Base-by-base conservation (phyloP, 1,140 invertebrate genomes). In the Drosophila oshimai region DNA sequence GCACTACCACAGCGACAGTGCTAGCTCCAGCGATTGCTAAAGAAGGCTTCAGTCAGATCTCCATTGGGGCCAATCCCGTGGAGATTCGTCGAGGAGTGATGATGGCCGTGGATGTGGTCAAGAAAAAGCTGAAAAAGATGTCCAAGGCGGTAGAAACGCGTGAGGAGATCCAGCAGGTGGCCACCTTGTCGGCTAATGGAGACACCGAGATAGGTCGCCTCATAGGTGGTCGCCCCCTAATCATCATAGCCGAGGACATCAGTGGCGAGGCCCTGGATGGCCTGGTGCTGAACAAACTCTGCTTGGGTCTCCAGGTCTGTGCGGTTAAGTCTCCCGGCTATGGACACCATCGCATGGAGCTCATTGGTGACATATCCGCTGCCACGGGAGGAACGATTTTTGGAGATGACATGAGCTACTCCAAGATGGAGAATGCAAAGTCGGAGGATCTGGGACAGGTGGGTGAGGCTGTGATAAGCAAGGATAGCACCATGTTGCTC, bases 281-380 rank as follows among this genome's bases (percentile, higher is more conserved):
- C 2, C 92, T 99, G 13, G 98, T 99, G 41, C 95, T 99, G 0
- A 99, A 99, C 90, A 95, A 96, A 89, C 92, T 99, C 17, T 99
- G 99, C 91, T 97, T 99, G 89, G 98, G 97, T 3, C 94, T 99
- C 4, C 97, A 98, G 93, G 97, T 99, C 1, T 98, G 96, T 60
- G 99, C 99, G 41, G 98, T 99, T 0, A 99, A 99, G 91, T 98
- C 99, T 7, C 99, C 99, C 67, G 98, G 99, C 22, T 99, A 99
- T 91, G 99, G 99, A 46, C 98, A 99, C 89, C 99, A 99, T 80
- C 95, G 99, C 20, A 99, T 99, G 92, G 95, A 97, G 17, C 99
- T 98, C 0, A 92, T 99, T 0, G 95, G 96, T 70, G 99, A 99
- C 84, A 99, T 99, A 95, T 98, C 99, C 0, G 96, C 99, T 80